Base-by-base conservation (phyloP, 1,140 invertebrate species). In the Spodoptera frugiperda region DNA sequence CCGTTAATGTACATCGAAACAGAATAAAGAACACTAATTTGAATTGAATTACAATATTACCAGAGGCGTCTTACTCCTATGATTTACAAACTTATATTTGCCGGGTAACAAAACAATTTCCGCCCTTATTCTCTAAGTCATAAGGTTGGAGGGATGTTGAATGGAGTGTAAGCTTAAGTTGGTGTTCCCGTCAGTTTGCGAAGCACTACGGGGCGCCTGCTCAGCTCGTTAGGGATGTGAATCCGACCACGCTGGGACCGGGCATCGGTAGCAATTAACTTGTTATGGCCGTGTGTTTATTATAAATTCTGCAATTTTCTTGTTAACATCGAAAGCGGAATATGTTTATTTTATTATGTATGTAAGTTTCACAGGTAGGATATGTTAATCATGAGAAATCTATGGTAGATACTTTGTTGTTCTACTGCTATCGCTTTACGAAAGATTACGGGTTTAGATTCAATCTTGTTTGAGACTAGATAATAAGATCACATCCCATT, bases 211-310 rank as follows among this genome's bases (percentile, higher is more conserved):
- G 67, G 49, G 67, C 54, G 67, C 25, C 25, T 17, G 17, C 39
- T 9, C 25, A 39, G 67, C 67, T 70, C 49, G 53, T 57, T 57
- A 57, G 25, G 49, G 17, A 72, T 72, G 55, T 72, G 51, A 72
- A 57, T 59, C 48, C 55, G 71, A 46, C 8, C 54, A 44, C 51
- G 39, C 71, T 19, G 39, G 44, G 44, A 67, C 15, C 17, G 6
- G 44, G 63, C 71, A 53, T 63, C 59, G 73, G 73, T 65, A 75
- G 59, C 73, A 67, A 67, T 67, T 76, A 76, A 55, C 61, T 67
- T 76, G 49, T 55, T 65, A 67, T 51, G 55, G 53, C 9, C 33
- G 67, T 25, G 15, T 55, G 68, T 54, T 71, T 25, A 49, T 67
- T 67, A 19, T 48, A 67, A 49, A 49, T 65, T 25, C 61, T 48